These are phyloP conservation scores for zebrafish (Danio rerio) DNA, from an alignment of 2,113 vertebrate genomes.

Conservation along the genomic window DNA sequence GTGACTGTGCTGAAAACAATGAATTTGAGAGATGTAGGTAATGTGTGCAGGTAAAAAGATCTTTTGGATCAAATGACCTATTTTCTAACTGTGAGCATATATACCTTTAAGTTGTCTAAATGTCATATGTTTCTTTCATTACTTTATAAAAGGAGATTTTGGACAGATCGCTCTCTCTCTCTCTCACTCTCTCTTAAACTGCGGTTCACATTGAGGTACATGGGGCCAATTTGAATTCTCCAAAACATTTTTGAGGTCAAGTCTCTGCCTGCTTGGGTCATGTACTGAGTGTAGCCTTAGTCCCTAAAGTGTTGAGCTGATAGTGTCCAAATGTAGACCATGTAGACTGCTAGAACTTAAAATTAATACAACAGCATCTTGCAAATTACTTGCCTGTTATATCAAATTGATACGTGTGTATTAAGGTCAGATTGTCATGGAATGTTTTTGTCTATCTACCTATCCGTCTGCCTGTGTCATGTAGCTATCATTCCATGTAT, in stretches of 20 bases:
- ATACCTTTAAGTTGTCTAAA: not conserved
- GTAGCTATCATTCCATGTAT: not conserved
- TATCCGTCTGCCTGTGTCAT: too few species aligned
- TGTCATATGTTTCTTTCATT: not conserved
- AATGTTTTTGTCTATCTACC: not conserved
- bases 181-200: constrained; percentile 10
- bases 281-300: not conserved
- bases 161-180: constrained; percentile 19
- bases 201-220: not conserved
- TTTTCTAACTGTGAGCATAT: not conserved
- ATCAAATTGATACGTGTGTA: not conserved
- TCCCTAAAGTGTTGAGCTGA: not conserved
- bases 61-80: not conserved
- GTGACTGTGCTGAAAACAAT: not conserved
- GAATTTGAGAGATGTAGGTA: not conserved
- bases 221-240: not conserved
- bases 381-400: not conserved
- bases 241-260: constrained; percentile 1
- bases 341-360: not conserved
- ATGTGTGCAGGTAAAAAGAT: not conserved
- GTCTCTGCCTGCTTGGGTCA: not conserved
- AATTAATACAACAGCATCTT: not conserved
- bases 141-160: not conserved
- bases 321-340: not conserved
- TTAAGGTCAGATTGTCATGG: not conserved